Percentiles rank a stretch among this genome's conserved stretches.
These are phyloP conservation scores for Lordiphosa mommai DNA, from an alignment of 1,140 invertebrate genomes.

Conservation along the genomic window DNA sequence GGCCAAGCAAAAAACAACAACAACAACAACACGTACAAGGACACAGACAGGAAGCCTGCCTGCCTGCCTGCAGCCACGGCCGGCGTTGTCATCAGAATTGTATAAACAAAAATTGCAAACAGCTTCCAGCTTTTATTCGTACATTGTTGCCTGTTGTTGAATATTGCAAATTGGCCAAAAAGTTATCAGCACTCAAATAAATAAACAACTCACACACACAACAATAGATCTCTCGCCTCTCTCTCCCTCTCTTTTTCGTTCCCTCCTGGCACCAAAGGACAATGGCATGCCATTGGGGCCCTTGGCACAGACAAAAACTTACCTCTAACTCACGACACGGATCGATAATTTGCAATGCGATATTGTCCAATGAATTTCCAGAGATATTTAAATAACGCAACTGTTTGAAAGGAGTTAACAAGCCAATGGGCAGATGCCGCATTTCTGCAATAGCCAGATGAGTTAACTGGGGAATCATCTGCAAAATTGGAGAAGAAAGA, in stretches of 20 bases:
- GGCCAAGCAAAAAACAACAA: conserved; percentile 26
- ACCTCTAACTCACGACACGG: conserved; percentile 76
- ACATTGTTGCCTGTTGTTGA: conserved; percentile 42
- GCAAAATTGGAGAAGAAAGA: conserved; percentile 33
- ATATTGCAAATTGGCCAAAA: conserved; percentile 60
- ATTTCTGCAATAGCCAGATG: conserved; percentile 82
- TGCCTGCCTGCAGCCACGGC: conserved; percentile 9
- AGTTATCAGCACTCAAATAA: conserved; percentile 3
- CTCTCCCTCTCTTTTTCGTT: neutral
- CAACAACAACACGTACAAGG: conserved; percentile 29
- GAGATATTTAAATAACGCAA: conserved; percentile 82
- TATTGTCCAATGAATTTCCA: conserved; percentile 80
- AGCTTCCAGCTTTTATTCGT: conserved; percentile 4
- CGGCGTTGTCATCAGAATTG: conserved; percentile 36
- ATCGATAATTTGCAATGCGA: conserved; percentile 76
- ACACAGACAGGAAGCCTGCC: neutral
- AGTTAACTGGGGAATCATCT: conserved; percentile 81
- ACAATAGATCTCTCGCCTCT: conserved; percentile 32
- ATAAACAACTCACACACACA: conserved; percentile 13
- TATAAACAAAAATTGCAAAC: conserved; percentile 39
- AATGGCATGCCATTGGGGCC: neutral
- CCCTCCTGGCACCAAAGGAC: neutral
- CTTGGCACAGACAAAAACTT: conserved; percentile 29
- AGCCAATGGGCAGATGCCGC: conserved; percentile 80
- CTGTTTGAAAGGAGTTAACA: conserved; percentile 81